Percentiles rank a stretch among this genome's conserved stretches.
phyloP scores from a whole-genome alignment of 1,140 invertebrate species.

The Homarus americanus region DNA sequence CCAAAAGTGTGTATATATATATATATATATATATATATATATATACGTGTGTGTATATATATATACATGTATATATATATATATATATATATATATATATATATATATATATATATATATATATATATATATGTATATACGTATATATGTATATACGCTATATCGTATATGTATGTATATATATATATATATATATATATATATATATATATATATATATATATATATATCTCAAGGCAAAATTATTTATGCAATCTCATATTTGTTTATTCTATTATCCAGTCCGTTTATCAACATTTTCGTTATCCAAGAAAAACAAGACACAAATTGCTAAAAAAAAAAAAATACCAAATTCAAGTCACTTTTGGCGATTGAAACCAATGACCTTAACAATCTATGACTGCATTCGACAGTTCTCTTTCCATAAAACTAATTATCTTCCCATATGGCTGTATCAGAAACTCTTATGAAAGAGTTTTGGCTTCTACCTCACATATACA shows the following conservation, averaged over 20 bases:
- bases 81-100: too few species aligned
- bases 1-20: not conserved
- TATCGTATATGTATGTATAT: too few species aligned
- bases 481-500: not conserved
- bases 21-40: too few species aligned
- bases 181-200: too few species aligned
- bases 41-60: too few species aligned
- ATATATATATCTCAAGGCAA: not conserved
- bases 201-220: not conserved
- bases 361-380: not conserved
- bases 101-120: too few species aligned
- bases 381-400: not conserved
- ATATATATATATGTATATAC: too few species aligned
- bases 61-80: too few species aligned
- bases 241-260: not conserved
- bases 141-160: too few species aligned
- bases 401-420: not conserved
- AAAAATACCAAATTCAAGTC: not conserved
- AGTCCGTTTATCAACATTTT: not conserved
- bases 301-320: not conserved
- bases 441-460: not conserved
- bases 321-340: not conserved
- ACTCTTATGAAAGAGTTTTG: not conserved
- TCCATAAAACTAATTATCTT: not conserved
- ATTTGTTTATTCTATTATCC: not conserved